A percentile compares a stretch with the other conserved stretches of the same genome.
phyloP scores from a whole-genome alignment of 1,140 invertebrate genomes.

The Heterodera carotae region DNA sequence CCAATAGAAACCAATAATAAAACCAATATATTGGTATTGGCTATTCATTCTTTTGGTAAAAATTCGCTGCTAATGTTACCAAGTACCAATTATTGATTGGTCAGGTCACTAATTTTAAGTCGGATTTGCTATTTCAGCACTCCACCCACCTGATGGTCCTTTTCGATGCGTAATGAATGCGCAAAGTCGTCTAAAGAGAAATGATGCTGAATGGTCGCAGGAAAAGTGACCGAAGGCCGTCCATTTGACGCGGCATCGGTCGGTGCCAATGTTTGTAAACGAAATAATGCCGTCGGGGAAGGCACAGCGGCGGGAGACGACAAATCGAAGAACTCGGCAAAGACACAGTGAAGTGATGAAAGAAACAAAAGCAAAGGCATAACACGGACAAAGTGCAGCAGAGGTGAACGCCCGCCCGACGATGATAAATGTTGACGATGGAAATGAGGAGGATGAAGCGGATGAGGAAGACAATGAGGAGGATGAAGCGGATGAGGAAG shows the following conservation, averaged over 20 bases:
- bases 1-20: conserved; percentile 29
- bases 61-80: too few species aligned
- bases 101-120: too few species aligned
- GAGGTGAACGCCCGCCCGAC: neutral
- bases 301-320: neutral
- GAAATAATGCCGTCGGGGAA: neutral
- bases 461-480: too few species aligned
- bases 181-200: conserved; percentile 17
- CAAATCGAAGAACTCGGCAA: neutral
- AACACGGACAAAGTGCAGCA: neutral
- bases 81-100: too few species aligned
- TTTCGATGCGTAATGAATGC: conserved; percentile 24
- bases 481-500: too few species aligned
- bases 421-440: too few species aligned
- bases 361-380: neutral
- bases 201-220: neutral
- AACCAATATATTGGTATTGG: too few species aligned
- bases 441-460: too few species aligned
- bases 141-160: conserved; percentile 17
- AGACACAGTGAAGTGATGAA: neutral
- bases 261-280: neutral
- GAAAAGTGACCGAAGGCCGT: neutral
- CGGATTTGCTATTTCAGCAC: neutral
- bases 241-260: neutral
- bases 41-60: too few species aligned